Base-by-base conservation (phyloP, 2,797 vertebrate genomes). In the Psittacula echo region DNA sequence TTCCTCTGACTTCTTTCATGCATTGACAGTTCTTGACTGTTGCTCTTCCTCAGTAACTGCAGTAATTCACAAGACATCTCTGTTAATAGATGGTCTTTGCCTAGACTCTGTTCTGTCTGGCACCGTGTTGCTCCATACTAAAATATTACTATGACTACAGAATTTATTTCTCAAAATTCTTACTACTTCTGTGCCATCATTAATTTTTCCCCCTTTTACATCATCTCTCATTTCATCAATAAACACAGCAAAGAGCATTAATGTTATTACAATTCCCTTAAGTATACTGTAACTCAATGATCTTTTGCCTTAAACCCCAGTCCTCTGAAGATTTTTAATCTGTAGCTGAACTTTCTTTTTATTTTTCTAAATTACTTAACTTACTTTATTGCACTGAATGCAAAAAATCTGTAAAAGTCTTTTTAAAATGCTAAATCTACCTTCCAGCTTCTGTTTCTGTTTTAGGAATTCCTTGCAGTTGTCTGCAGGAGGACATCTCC, bases 291-390 rank as follows among this genome's bases (percentile, higher is more conserved):
- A 75, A 72, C 48, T 85, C 78, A 89, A 27, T 58, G 13, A 93
- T 72, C 77, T 86, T 91, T 42, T 72, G 42, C 70, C 71, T 87
- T 79, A 58, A 83, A 68, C 83, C 41, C 22, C 67, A 62, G 14
- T 82, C 50, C 84, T 41, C 54, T 83, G 80, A 72, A 53, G 42
- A n/a, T 93, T 93, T 96, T 94, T 90, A 90, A 89, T 54, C 29
- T 7, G 2, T 87, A 68, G 47, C 19, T 37, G 41, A 37, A 53
- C 11, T 47, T 93, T 85, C 29, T 29, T 89, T 61, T 87, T 70
- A 77, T 89, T 85, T 60, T 53, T 45, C 32, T 68, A 61, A 45
- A 48, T 94, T 87, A 66, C 41, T 87, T 54, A 74, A 64, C 62
- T 88, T 95, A 44, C 76, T 84, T 83, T 76, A 47, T 83, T 93